Evolutionary conservation across 2,888 invertebrate genomes (phyloP), one percentile per base, ranked within the genome.

Genomic region (Sipha maydis): DNA sequence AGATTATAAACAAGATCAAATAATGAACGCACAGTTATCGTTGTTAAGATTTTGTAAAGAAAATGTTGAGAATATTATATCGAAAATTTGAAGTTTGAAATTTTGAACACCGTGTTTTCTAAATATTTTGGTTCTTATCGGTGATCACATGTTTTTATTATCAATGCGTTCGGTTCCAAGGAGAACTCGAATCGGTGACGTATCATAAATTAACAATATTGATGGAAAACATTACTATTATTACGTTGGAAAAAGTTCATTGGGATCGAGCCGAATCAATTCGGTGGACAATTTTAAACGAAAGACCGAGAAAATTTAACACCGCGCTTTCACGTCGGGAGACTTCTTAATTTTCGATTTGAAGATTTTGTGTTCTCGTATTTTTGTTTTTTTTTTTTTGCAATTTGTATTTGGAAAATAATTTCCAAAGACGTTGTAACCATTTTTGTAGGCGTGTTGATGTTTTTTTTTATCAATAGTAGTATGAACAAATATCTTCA

Each of bases 391-490:
- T 0, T 4, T n/a, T n/a, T n/a, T n/a, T n/a, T n/a, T n/a, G 21
- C 19, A 21, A 19, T 56, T 56, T 21, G 2, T 21, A 61, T 41
- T 31, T 38, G 67, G 21, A 69, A 54, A 78, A 31, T 69, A 9
- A 34, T 67, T 28, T 77, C 77, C 88, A 88, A 82, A 75, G 88
- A 88, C 76, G 31, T n/a, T 76, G 7, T 76, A 88, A 75, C 80
- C 31, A 61, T n/a, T 79, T 88, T 88, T 82, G 88, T 88, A 88
- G 88, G 88, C 88, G 88, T 88, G 88, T 88, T 82, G 80, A 82
- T 80, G 75, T 75, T 73, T 82, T 82, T 85, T 86, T 88, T 88
- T 88, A 88, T 88, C 88, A 88, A 88, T 88, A 88, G 56, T 21
- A 21, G 38, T 38, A 75, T 8, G 61, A 71, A 38, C 54, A 56